Base-by-base conservation (phyloP, 2,797 vertebrate species). In the Bryconaethiops microstoma region DNA sequence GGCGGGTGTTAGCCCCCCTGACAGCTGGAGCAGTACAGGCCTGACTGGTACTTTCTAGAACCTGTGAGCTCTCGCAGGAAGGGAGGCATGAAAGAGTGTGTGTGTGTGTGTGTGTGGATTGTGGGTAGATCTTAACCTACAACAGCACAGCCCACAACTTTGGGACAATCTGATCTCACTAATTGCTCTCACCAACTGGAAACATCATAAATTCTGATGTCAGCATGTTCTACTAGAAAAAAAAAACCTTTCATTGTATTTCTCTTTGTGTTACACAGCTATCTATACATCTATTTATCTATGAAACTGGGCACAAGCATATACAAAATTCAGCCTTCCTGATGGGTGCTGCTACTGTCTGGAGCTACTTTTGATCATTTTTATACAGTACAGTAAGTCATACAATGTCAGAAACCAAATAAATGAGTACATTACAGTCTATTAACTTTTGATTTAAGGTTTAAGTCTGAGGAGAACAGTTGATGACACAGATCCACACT, bases 21-120 rank as follows among this genome's bases (percentile, higher is more conserved):
- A 90, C 93, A 94, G 92, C 93, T 95, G 94, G 86, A 80, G 70
- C 45, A 81, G 65, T 82, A 87, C 70, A 90, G 86, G 81, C 57
- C 48, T 86, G 79, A n/a, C 92, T 92, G 72, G 94, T 88, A 94
- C 77, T 86, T 96, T 96, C 95, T 94, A 84, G 94, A 95, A 95
- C 85, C 81, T 90, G 81, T 84, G 88, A 16, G 72, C 79, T 88
- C 90, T 89, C 0, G 50, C 72, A 70, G 21, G 69, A 86, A 65
- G 45, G 52, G 25, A 64, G 62, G 16, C 7, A 13, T 54, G 10
- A 21, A 79, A 68, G 64, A 21, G 6, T 29, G 29, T 29, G 42
- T 29, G 29, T 29, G 4, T 2, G 4, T 35, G 6, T 29, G 29
- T 29, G 42, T 29, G 29, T 29, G 4, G 35, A 35, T 35, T 64